Evolutionary conservation across 2,888 invertebrate genomes (phyloP).

Genomic region (Spisula solida): DNA sequence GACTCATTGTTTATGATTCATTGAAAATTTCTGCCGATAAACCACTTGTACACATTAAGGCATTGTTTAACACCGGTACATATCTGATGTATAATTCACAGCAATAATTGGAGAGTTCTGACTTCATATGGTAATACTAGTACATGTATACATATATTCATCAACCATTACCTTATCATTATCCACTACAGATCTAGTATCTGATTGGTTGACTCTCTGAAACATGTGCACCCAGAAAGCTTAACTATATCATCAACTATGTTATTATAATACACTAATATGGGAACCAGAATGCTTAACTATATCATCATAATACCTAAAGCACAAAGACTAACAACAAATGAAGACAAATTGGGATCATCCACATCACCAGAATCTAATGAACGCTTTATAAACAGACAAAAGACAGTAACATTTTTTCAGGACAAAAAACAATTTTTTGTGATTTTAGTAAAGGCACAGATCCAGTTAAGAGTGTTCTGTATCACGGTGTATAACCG

Average conservation of each 20-base stretch:
- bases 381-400: too few species aligned
- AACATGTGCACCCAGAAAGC: conserved; percentile 17
- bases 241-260: conserved; percentile 14
- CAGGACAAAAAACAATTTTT: too few species aligned
- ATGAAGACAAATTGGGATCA: background rate
- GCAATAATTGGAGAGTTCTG: background rate
- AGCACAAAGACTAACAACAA: background rate
- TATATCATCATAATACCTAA: background rate
- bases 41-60: too few species aligned
- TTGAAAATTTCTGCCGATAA: too few species aligned
- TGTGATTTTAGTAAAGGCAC: too few species aligned
- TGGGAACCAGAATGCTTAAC: background rate
- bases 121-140: background rate
- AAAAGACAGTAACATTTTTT: too few species aligned
- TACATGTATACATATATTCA: conserved; percentile 15
- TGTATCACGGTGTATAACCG: too few species aligned
- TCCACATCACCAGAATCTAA: background rate
- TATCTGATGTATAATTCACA: background rate
- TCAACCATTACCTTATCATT: conserved; percentile 54
- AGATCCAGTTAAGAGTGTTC: too few species aligned
- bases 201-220: conserved; percentile 43
- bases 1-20: too few species aligned
- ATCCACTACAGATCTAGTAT: conserved; percentile 36
- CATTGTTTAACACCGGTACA: background rate
- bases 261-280: background rate